Percentiles rank a stretch among this genome's conserved stretches.
phyloP scores from a whole-genome alignment of 2,888 invertebrate species.

The Polia nebulosa region DNA sequence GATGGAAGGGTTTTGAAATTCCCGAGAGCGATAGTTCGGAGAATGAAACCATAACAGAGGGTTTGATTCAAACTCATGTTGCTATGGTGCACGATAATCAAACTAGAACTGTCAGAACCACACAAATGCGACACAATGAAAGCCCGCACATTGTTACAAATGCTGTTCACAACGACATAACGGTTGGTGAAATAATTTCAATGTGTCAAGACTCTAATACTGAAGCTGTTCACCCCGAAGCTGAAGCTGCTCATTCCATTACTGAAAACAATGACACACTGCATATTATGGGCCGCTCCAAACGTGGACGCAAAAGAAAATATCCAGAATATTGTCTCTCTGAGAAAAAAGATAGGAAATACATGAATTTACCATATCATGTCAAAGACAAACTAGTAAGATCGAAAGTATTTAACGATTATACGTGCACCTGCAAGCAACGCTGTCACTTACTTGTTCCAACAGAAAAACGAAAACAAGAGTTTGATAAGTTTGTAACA shows the following conservation, averaged over 20 bases:
- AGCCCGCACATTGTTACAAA: constrained; percentile 14
- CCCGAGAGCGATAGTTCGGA: constrained; percentile 36
- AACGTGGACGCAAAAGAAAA: constrained; percentile 2
- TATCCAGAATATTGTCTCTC: constrained; percentile 15
- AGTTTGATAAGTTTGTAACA: constrained; percentile 46
- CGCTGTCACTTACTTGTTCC: constrained; percentile 30
- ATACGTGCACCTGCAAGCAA: constrained; percentile 18
- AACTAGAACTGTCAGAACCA: constrained; percentile 34
- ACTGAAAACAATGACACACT: constrained; percentile 4
- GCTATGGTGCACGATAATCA: constrained; percentile 43
- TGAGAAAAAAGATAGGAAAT: constrained; percentile 43
- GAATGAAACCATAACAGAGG: constrained; percentile 34
- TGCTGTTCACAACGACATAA: not conserved
- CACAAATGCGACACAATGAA: constrained; percentile 27
- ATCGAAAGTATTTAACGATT: constrained; percentile 42
- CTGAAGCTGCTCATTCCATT: not conserved
- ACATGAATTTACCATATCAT: constrained; percentile 44
- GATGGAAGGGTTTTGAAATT: constrained; percentile 26
- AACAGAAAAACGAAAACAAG: constrained; percentile 42
- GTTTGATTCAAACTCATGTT: constrained; percentile 37
- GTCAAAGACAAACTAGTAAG: constrained; percentile 35
- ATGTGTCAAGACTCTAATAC: constrained; percentile 9
- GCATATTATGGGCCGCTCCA: constrained; percentile 24
- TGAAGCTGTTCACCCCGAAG: constrained; percentile 3
- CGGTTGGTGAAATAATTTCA: constrained; percentile 13